Conservation (phyloP, 2,797 vertebrate genomes). For the Xenopus petersii region DNA sequence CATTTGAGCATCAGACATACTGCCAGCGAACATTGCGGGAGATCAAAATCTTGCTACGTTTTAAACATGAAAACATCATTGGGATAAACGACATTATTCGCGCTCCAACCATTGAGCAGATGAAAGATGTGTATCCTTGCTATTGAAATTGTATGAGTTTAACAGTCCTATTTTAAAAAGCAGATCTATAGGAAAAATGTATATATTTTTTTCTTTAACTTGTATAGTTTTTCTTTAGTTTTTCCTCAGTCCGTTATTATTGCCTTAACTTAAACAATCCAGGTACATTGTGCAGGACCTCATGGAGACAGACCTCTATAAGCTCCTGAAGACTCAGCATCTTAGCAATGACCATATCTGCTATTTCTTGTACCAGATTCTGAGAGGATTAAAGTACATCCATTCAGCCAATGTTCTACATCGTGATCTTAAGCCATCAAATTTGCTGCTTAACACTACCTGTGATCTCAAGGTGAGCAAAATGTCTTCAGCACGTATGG, state of each 20-base stretch:
- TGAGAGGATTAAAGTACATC: constrained; percentile 80
- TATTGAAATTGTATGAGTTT: not conserved
- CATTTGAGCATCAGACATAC: constrained; percentile 79
- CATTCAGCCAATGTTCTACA: constrained; percentile 81
- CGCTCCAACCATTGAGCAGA: constrained; percentile 77
- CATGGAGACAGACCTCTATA: constrained; percentile 83
- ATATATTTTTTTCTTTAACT: not conserved
- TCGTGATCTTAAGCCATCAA: constrained; percentile 81
- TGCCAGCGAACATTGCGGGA: constrained; percentile 80
- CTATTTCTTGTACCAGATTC: constrained; percentile 83
- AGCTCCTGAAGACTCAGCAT: constrained; percentile 81
- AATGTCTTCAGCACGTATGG: not conserved
- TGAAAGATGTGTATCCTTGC: constrained; percentile 85
- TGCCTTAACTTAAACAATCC: constrained; percentile 58
- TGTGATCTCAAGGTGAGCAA: constrained; percentile 77
- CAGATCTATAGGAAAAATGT: not conserved
- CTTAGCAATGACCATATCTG: constrained; percentile 85
- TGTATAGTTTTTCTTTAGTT: not conserved
- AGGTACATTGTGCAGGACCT: constrained; percentile 83
- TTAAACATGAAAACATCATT: constrained; percentile 81
- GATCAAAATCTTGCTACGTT: constrained; percentile 79
- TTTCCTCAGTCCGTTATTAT: constrained; percentile 20
- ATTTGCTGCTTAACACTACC: constrained; percentile 79
- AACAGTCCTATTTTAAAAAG: not conserved
- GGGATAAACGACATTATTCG: constrained; percentile 81